A percentile compares a stretch with the other conserved stretches of the same genome.
Conservation (phyloP, 2,888 invertebrate genomes). For the Ormyrus thymus region DNA sequence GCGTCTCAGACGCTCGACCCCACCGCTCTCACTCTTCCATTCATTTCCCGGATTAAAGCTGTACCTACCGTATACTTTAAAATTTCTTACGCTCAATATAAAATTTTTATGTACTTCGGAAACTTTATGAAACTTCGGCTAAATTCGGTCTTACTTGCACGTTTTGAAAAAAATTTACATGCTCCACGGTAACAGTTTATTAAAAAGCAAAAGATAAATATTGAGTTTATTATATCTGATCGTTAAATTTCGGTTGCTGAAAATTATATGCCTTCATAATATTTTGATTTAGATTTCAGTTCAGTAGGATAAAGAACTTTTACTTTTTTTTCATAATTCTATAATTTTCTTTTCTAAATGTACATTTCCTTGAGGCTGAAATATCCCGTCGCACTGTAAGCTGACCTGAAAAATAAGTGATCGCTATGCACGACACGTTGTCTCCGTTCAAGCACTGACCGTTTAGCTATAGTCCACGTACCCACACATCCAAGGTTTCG, state of each 20-base stretch:
- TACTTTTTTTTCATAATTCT: too few relatives aligned
- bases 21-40: slow-evolving; percentile 22
- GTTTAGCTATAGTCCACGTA: neutral
- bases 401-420: slow-evolving; percentile 3
- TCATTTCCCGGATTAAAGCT: slow-evolving; percentile 58
- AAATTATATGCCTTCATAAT: too few relatives aligned
- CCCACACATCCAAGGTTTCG: slow-evolving; percentile 8
- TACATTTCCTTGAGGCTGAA: too few relatives aligned
- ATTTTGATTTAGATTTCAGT: too few relatives aligned
- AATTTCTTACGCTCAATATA: slow-evolving; percentile 54
- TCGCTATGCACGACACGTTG: neutral
- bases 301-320: too few relatives aligned
- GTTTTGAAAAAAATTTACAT: slow-evolving; percentile 26
- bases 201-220: neutral
- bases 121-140: slow-evolving; percentile 42
- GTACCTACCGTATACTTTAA: slow-evolving; percentile 56
- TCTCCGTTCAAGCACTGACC: neutral
- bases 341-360: too few relatives aligned
- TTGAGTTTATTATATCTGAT: neutral
- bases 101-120: slow-evolving; percentile 52
- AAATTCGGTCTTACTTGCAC: slow-evolving; percentile 31
- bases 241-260: too few relatives aligned
- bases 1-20: slow-evolving; percentile 43
- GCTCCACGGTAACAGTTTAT: neutral
- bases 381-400: neutral